A percentile compares a stretch with the other conserved stretches of the same genome.
These are phyloP conservation scores for Macrosiphum euphorbiae DNA, from an alignment of 2,888 invertebrate genomes.

Conservation along the genomic window DNA sequence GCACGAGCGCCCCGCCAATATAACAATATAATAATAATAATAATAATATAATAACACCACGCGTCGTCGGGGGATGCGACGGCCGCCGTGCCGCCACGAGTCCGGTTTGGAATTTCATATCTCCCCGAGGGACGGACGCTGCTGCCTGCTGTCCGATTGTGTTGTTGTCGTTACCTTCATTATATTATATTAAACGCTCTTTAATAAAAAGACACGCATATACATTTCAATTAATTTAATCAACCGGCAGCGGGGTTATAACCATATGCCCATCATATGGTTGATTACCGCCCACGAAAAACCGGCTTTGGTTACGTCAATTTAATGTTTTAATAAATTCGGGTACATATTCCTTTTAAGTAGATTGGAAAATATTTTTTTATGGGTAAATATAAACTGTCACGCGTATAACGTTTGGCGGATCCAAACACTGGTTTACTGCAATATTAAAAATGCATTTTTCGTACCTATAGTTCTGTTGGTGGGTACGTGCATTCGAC, in stretches of 20 bases:
- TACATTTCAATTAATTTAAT: conserved; percentile 48
- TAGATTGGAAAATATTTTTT: neutral
- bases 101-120: conserved; percentile 63
- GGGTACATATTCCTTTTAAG: neutral
- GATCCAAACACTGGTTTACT: neutral
- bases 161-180: neutral
- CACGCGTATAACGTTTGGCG: neutral
- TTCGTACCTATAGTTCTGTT: neutral
- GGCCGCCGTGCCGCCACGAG: conserved; percentile 14
- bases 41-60: conserved; percentile 13
- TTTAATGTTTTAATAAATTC: neutral
- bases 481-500: neutral
- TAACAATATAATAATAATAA: neutral
- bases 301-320: neutral
- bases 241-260: neutral
- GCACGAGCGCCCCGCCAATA: conserved; percentile 21
- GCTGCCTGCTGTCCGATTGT: conserved; percentile 18
- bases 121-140: conserved; percentile 49
- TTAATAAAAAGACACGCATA: conserved; percentile 16
- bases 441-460: neutral
- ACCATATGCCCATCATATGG: conserved; percentile 31
- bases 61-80: conserved; percentile 27
- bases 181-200: conserved; percentile 19
- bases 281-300: conserved; percentile 1
- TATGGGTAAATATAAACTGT: neutral